Evolutionary conservation across 1,140 invertebrate species (phyloP).

Genomic region (Metopolophium dirhodum): DNA sequence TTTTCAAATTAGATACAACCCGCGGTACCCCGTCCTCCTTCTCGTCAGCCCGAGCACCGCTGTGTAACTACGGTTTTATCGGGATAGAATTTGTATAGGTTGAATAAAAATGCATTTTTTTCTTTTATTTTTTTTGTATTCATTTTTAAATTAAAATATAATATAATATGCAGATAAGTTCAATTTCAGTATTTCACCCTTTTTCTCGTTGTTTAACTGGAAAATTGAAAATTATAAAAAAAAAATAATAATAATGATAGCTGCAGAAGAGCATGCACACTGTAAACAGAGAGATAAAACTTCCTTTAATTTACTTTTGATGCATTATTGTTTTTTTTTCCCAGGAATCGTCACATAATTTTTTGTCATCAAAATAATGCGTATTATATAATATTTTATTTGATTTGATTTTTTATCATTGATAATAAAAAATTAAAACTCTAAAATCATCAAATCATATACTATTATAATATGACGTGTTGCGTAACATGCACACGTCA

Average conservation of each 20-base stretch:
- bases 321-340: conserved; percentile 22
- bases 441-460: background rate
- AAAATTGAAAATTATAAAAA: conserved; percentile 56
- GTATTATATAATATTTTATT: background rate
- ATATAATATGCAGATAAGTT: conserved; percentile 43
- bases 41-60: background rate
- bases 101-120: conserved; percentile 29
- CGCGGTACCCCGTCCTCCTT: background rate
- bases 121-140: background rate
- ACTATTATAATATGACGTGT: background rate
- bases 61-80: conserved; percentile 5
- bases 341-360: background rate
- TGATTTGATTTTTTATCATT: background rate
- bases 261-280: background rate
- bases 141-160: conserved; percentile 49
- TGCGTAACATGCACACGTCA: background rate
- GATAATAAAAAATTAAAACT: background rate
- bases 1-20: conserved; percentile 56
- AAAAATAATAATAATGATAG: conserved; percentile 31
- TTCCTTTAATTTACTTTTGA: conserved; percentile 21
- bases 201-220: conserved; percentile 14
- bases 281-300: conserved; percentile 43
- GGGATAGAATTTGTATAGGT: conserved; percentile 34
- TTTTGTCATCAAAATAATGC: background rate
- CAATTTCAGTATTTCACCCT: conserved; percentile 28